Conservation (phyloP, 2,888 invertebrate species). For the Cephus rjabovi region DNA sequence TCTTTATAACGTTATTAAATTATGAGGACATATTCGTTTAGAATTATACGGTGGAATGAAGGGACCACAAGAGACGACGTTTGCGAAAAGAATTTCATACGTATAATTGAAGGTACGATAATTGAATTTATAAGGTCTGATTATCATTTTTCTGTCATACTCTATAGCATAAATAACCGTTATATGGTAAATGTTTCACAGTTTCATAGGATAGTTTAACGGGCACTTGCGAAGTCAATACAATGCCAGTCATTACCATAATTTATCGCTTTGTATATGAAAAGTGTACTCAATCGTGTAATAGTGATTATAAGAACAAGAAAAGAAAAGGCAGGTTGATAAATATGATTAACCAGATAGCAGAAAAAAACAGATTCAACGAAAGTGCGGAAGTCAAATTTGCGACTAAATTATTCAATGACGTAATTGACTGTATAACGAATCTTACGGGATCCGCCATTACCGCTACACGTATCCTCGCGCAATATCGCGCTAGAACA, state of each 20-base stretch:
- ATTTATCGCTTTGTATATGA: constrained; percentile 14
- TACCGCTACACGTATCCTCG: background rate
- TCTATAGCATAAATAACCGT: background rate
- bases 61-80: background rate
- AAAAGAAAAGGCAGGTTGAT: background rate
- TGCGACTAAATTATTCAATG: background rate
- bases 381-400: background rate
- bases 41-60: background rate
- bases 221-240: background rate
- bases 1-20: background rate
- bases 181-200: background rate
- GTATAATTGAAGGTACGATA: background rate
- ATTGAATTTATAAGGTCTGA: background rate
- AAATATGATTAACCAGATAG: background rate
- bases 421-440: background rate
- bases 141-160: background rate
- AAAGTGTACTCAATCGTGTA: constrained; percentile 4
- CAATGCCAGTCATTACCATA: constrained; percentile 17
- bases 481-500: background rate
- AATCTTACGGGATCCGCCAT: background rate
- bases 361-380: background rate
- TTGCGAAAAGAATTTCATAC: background rate
- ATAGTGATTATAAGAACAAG: background rate
- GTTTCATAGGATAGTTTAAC: background rate
- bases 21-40: background rate